Conservation (phyloP, 2,888 invertebrate genomes). For the Stramonita haemastoma region DNA sequence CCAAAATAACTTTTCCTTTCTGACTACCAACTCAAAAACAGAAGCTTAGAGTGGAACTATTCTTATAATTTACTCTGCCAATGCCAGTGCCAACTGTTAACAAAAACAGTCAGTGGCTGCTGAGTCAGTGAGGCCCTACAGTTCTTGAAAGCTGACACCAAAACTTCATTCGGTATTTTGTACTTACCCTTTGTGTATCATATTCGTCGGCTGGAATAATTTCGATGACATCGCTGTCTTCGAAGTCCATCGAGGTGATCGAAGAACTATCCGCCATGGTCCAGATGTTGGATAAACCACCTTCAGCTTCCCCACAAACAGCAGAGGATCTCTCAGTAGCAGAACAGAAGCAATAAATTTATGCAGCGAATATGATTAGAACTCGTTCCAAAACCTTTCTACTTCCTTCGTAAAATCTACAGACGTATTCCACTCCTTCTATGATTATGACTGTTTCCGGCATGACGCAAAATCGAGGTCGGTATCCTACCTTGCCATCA, state of each 20-base stretch:
- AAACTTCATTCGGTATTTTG: not conserved
- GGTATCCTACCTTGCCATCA: not conserved
- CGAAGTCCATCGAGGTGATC: constrained; percentile 32
- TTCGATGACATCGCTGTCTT: constrained; percentile 66
- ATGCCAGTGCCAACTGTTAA: not conserved
- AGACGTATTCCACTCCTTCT: not conserved
- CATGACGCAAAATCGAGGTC: constrained; percentile 19
- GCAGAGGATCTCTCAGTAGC: not conserved
- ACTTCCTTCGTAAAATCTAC: not conserved
- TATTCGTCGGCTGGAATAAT: constrained; percentile 69
- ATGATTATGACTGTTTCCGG: constrained; percentile 24
- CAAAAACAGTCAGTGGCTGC: not conserved
- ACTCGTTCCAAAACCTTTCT: not conserved
- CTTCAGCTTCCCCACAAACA: not conserved
- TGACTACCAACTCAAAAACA: no score
- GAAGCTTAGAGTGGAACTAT: not conserved
- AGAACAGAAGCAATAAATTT: constrained; percentile 4
- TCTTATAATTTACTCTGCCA: not conserved
- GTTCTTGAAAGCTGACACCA: no score
- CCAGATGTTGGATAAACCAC: not conserved
- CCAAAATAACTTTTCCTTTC: no score
- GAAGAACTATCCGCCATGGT: constrained; percentile 8
- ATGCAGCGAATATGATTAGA: constrained; percentile 36
- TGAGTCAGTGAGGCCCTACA: no score
- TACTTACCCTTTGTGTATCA: constrained; percentile 65